Conservation (phyloP, 2,888 invertebrate genomes). For the Papilio protenor region DNA sequence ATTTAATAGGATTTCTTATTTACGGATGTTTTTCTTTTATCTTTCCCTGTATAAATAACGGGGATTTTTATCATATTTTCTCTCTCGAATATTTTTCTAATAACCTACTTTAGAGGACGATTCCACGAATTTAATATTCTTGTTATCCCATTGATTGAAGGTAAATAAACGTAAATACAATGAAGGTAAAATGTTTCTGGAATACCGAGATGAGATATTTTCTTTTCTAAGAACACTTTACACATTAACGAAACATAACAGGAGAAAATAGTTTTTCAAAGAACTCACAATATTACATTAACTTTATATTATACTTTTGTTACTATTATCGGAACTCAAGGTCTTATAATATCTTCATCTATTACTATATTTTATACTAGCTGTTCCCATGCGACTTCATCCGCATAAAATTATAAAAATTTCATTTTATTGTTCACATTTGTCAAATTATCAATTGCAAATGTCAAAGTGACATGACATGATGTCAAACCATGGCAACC, state of each 20-base stretch:
- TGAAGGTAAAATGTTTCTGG: constrained; percentile 16
- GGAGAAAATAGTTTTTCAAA: background rate
- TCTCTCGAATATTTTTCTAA: constrained; percentile 11
- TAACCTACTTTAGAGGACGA: constrained; percentile 13
- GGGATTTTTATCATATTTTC: constrained; percentile 12
- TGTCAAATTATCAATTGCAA: too few relatives aligned
- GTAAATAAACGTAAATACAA: background rate
- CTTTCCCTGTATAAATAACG: constrained; percentile 31
- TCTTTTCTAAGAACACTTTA: background rate
- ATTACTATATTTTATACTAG: background rate
- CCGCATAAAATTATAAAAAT: too few relatives aligned
- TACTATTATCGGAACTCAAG: background rate
- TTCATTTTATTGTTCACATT: too few relatives aligned
- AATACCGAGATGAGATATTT: background rate
- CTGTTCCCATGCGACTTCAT: too few relatives aligned
- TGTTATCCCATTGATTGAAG: background rate
- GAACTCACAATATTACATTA: background rate
- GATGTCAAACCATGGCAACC: too few relatives aligned
- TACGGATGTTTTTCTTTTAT: constrained; percentile 24
- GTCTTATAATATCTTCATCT: background rate
- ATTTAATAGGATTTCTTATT: constrained; percentile 33
- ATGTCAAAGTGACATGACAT: too few relatives aligned
- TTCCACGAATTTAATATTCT: constrained; percentile 4
- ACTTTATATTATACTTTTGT: background rate
- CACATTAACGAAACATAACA: background rate